Base-by-base conservation (phyloP, 2,797 vertebrate species). In the Sternarchorhynchus goeldii region DNA sequence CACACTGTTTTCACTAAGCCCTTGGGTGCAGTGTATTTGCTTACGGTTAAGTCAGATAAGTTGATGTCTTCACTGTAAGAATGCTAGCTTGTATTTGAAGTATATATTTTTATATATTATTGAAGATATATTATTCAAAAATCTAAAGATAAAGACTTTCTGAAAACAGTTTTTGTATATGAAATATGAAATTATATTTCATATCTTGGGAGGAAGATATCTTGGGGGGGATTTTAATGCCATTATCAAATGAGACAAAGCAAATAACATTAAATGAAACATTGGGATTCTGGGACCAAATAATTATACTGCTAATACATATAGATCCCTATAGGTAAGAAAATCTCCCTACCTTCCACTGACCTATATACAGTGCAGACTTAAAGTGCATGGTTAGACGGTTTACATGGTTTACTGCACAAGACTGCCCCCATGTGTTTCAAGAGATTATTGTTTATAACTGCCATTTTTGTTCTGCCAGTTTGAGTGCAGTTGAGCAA, bases 371-470 rank as follows among this genome's bases (percentile, higher is more conserved):
- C 32, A 21, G 31, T 39, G 32, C 18, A 60, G n/a, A 3, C 1
- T 10, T 65, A 10, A 18, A 32, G 31, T 6, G 31, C 21, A 16
- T 32, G 8, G 4, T 36, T 68, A 55, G 2, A 66, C 58, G 25
- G 34, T 70, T 64, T 60, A 0, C 18, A 1, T 36, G 6, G 70
- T 86, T 77, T 74, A 71, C 65, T 83, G 59, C 60, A 82, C 56
- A 74, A 76, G 32, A 56, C 76, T 83, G 64, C 65, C 81, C 73
- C 45, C 69, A 62, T 66, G 53, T 81, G 79, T 60, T 6, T 57
- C n/a, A 50, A 56, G 41, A 31, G 29, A 73, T 5, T 50, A 50
- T 41, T 25, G n/a, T 45, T 73, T 73, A 73, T 39, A 18, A 50
- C 39, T 21, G 17, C 16, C 21, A 3, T 53, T 55, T 18, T 6